Base-by-base conservation (phyloP, 2,888 invertebrate genomes). In the Cheilosia soror region DNA sequence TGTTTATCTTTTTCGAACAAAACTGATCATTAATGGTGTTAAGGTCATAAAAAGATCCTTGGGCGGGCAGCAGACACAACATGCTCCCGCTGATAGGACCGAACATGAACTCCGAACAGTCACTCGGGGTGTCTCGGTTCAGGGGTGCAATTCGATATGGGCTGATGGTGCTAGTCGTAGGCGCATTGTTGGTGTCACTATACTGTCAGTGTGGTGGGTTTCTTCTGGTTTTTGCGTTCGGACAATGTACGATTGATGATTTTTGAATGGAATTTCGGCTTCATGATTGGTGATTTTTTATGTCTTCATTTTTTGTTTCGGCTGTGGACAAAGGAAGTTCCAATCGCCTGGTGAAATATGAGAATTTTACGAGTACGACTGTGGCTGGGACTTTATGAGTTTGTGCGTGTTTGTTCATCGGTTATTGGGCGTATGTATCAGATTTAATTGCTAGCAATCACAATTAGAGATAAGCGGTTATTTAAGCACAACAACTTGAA, bases 41-140 rank as follows among this genome's bases (percentile, higher is more conserved):
- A 76, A 85, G 85, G 81, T 81, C 81, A 81, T 85, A 72, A 85
- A 85, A 81, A 62, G 65, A 81, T 81, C 81, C 81, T 85, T 80
- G 79, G 78, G 78, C 83, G 72, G 78, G 58, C 65, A 60, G 40
- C 58, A 58, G 55, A 71, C 63, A 51, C 31, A 53, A 73, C 73
- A 40, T 79, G 83, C 69, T 58, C 83, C 83, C 63, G 75, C 83
- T 79, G 79, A 63, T 68, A 62, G 68, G 37, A n/a, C 57, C 53
- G 55, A 15, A 53, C 58, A 65, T 51, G 57, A 65, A 75, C 29
- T 49, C 47, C 62, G 57, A 57, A 62, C 25, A 40, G 11, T 60
- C 62, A 25, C n/a, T 25, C 47, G 29, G 29, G 20, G 20, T 20
- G 4, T n/a, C n/a, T 62, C n/a, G 15, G 57, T 62, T 63, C 75